phyloP scores from a whole-genome alignment of 2,113 vertebrate species.

The Mus pahari region DNA sequence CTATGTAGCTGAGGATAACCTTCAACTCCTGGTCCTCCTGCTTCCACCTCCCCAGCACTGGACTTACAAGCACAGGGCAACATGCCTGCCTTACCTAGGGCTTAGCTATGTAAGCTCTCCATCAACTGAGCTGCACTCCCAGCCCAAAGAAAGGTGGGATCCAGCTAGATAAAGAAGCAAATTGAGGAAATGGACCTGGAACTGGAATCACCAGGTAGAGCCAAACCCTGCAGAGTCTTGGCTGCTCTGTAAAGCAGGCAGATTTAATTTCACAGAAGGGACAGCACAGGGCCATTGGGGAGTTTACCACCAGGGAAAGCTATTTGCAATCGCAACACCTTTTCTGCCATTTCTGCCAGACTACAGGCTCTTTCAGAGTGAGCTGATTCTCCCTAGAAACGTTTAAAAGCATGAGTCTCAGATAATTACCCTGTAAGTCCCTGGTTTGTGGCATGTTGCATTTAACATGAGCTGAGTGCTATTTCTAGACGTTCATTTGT shows the following conservation, averaged over 20 bases:
- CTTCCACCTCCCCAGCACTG: neutral
- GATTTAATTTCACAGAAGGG: neutral
- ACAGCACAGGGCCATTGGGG: neutral
- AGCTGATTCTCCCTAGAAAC: slow-evolving; percentile 48
- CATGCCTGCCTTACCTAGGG: neutral
- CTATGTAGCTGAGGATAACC: neutral
- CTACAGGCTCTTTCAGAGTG: neutral
- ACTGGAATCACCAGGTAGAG: neutral
- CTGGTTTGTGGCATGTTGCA: slow-evolving; percentile 3
- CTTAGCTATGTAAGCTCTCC: neutral
- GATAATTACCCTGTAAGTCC: neutral
- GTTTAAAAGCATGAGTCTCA: slow-evolving; percentile 21
- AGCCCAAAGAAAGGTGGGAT: neutral
- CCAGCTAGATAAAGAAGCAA: neutral
- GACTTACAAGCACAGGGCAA: neutral
- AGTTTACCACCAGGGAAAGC: neutral
- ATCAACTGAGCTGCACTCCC: too few species aligned
- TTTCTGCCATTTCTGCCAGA: slow-evolving; percentile 44
- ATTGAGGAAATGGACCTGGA: neutral
- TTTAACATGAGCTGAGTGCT: slow-evolving; percentile 10
- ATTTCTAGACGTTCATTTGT: slow-evolving; percentile 1
- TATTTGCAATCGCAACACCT: neutral
- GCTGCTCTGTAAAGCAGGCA: neutral
- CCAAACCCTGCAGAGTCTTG: neutral
- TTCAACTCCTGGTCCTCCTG: neutral